These are phyloP conservation scores for Pampus argenteus DNA, from an alignment of 2,797 vertebrate genomes.

Conservation along the genomic window DNA sequence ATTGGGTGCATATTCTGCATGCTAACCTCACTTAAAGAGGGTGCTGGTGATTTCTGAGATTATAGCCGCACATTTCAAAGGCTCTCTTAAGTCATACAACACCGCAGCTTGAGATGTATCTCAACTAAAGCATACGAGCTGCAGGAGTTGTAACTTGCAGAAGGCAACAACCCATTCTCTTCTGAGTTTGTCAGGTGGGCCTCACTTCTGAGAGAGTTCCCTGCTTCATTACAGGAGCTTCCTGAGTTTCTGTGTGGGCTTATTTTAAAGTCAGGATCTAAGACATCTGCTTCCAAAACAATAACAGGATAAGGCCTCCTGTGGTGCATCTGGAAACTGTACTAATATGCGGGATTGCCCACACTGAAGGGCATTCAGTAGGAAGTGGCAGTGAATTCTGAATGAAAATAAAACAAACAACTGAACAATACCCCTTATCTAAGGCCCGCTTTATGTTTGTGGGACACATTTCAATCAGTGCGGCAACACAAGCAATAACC, in stretches of 20 bases:
- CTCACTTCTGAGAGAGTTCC: constrained; percentile 35
- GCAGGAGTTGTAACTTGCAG: constrained; percentile 49
- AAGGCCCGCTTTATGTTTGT: constrained; percentile 10
- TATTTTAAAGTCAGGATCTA: constrained; percentile 45
- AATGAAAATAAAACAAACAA: constrained; percentile 49
- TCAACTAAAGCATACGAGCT: constrained; percentile 57
- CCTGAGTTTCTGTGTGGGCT: constrained; percentile 29
- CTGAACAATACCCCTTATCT: constrained; percentile 41
- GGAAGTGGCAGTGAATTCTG: constrained; percentile 42
- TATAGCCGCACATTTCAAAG: constrained; percentile 25
- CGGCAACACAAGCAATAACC: background rate
- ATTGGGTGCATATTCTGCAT: constrained; percentile 21
- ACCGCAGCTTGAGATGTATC: constrained; percentile 65
- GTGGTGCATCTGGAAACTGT: constrained; percentile 35
- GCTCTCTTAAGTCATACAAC: constrained; percentile 52
- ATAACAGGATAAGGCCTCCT: constrained; percentile 68
- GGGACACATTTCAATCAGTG: background rate
- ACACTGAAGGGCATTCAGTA: constrained; percentile 29
- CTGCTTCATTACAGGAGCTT: constrained; percentile 47
- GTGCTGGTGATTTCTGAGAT: constrained; percentile 9
- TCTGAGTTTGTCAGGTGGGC: constrained; percentile 39
- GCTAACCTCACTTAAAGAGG: constrained; percentile 19
- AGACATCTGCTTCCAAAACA: constrained; percentile 52
- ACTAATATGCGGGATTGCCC: constrained; percentile 22
- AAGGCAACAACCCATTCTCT: constrained; percentile 36